Conservation (phyloP, 2,888 invertebrate genomes). For the Baccha elongata region DNA sequence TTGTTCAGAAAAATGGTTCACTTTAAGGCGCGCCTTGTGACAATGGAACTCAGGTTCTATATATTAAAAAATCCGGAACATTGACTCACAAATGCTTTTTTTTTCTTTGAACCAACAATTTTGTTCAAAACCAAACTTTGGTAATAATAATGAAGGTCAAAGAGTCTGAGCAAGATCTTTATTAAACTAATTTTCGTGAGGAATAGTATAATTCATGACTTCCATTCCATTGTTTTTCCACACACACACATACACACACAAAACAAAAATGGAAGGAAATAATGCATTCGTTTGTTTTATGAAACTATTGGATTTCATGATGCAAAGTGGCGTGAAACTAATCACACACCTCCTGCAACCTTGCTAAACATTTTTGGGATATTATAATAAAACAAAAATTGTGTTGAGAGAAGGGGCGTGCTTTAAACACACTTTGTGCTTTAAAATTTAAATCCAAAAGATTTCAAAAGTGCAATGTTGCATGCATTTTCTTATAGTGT, state of each 20-base stretch:
- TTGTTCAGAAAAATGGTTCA: slow-evolving; percentile 25
- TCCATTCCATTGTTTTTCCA: slow-evolving; percentile 19
- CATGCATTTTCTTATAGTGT: slow-evolving; percentile 32
- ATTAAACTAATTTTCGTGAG: slow-evolving; percentile 1
- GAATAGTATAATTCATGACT: slow-evolving; percentile 5
- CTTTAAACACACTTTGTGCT: slow-evolving; percentile 41
- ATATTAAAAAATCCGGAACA: slow-evolving; percentile 49
- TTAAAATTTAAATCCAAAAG: slow-evolving; percentile 11
- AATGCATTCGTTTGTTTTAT: slow-evolving; percentile 43
- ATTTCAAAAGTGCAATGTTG: slow-evolving; percentile 73
- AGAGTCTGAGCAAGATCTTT: background rate
- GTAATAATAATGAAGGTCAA: slow-evolving; percentile 25
- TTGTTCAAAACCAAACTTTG: slow-evolving; percentile 24
- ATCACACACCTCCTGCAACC: slow-evolving; percentile 55
- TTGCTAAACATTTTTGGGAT: slow-evolving; percentile 52
- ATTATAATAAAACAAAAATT: slow-evolving; percentile 33
- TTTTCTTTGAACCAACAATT: slow-evolving; percentile 18
- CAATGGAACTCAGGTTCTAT: slow-evolving; percentile 30
- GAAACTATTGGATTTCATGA: slow-evolving; percentile 47
- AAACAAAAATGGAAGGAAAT: background rate
- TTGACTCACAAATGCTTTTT: slow-evolving; percentile 38
- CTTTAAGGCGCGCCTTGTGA: slow-evolving; percentile 56
- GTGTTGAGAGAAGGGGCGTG: slow-evolving; percentile 56
- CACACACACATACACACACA: background rate
- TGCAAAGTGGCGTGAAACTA: slow-evolving; percentile 12